Percentiles rank a stretch among this genome's conserved stretches.
Evolutionary conservation across 2,797 vertebrate species (phyloP).

Genomic region (Oreonectes daqikongensis): DNA sequence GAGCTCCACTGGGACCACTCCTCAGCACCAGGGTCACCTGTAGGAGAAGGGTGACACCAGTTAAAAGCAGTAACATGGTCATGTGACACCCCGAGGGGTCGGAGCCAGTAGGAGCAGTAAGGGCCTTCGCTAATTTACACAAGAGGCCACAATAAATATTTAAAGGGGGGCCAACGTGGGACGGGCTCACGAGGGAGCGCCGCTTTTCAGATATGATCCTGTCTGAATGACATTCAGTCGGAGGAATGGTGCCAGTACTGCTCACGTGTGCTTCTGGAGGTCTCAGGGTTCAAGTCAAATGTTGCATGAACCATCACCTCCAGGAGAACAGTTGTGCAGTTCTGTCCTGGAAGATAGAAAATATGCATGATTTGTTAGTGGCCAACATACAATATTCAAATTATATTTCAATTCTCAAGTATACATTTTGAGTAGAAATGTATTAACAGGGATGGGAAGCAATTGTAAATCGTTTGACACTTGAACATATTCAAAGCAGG

Average conservation of each 20-base stretch:
- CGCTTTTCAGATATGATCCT: conserved; percentile 31
- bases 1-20: conserved; percentile 99
- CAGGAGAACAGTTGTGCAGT: not conserved
- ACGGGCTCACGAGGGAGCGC: conserved; percentile 5
- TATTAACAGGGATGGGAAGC: not conserved
- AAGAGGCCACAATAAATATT: conserved; percentile 41
- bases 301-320: not conserved
- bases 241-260: not conserved
- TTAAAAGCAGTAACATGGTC: conserved; percentile 84
- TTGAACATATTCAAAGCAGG: conserved; percentile 30
- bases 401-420: not conserved
- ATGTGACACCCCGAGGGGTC: conserved; percentile 61
- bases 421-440: not conserved
- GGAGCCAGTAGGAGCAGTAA: conserved; percentile 53
- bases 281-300: not conserved
- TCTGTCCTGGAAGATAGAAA: not conserved
- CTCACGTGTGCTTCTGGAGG: not conserved
- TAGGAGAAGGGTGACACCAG: conserved; percentile 92
- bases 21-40: conserved; percentile 99
- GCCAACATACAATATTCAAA: not conserved
- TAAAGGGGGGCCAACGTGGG: not conserved
- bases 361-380: not conserved
- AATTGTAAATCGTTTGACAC: not conserved
- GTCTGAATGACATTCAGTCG: conserved; percentile 20
- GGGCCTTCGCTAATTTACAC: conserved; percentile 43